Conservation (phyloP, 2,888 invertebrate genomes). For the Tridacna crocea region DNA sequence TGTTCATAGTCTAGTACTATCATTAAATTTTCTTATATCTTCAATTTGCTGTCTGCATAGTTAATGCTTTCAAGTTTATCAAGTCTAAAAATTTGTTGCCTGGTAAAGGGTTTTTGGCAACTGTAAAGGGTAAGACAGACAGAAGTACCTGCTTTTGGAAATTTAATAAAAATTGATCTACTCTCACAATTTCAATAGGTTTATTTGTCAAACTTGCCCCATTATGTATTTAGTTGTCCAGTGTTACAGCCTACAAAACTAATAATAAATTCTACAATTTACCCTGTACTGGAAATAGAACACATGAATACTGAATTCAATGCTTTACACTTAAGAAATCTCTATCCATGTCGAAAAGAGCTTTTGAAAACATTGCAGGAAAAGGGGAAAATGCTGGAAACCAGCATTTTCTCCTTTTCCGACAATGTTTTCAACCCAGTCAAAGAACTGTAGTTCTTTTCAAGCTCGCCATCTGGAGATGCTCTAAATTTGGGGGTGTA, state of each 20-base stretch:
- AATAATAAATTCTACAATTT: background rate
- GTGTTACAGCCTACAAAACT: background rate
- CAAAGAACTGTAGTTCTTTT: background rate
- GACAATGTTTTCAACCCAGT: background rate
- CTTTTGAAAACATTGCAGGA: background rate
- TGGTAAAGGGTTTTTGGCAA: background rate
- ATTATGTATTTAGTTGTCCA: conserved; percentile 21
- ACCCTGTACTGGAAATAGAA: background rate
- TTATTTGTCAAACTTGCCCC: conserved; percentile 20
- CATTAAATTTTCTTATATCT: too few relatives aligned
- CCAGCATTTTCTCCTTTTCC: background rate
- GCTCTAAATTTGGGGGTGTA: too few relatives aligned
- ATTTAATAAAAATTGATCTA: conserved; percentile 24
- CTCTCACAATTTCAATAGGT: conserved; percentile 8
- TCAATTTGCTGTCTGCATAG: too few relatives aligned
- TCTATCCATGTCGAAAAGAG: background rate
- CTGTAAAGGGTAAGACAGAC: conserved; percentile 1
- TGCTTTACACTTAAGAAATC: background rate
- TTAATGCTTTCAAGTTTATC: too few relatives aligned
- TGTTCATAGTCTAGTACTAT: too few relatives aligned
- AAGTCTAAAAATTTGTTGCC: too few relatives aligned
- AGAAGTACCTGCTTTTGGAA: background rate
- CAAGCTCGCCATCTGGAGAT: too few relatives aligned
- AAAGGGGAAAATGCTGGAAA: background rate
- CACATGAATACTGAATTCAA: background rate